Evolutionary conservation across 2,888 invertebrate species (phyloP).

Genomic region (Metacarcinus magister): DNA sequence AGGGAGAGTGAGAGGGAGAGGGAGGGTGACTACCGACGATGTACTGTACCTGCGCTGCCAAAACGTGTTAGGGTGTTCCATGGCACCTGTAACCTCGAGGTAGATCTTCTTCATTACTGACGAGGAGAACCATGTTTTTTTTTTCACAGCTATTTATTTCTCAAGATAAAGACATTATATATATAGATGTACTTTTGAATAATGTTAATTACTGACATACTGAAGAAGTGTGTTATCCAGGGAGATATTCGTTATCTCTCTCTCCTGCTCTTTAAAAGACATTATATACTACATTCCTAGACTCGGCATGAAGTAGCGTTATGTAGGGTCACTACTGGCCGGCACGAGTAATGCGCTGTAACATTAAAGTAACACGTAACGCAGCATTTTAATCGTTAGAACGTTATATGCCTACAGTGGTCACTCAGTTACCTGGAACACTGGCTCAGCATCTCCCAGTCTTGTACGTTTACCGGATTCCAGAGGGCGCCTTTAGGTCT

Average conservation of each 20-base stretch:
- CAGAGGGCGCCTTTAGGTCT: neutral
- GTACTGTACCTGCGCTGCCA: slow-evolving; percentile 4
- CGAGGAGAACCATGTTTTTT: slow-evolving; percentile 12
- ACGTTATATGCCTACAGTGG: neutral
- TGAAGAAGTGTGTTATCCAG: neutral
- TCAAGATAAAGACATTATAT: neutral
- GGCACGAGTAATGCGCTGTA: neutral
- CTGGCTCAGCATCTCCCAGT: neutral
- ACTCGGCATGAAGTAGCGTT: slow-evolving; percentile 19
- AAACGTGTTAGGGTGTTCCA: neutral
- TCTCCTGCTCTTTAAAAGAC: neutral
- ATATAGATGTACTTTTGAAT: neutral
- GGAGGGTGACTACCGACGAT: neutral
- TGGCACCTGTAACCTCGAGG: neutral
- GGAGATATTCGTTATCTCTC: neutral
- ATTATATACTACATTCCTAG: neutral
- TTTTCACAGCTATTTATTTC: neutral
- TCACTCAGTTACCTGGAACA: neutral
- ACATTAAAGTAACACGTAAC: neutral
- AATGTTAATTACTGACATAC: neutral
- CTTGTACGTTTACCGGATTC: neutral
- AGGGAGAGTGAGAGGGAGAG: neutral
- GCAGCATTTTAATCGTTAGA: neutral
- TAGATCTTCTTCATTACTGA: neutral
- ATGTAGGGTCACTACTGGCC: slow-evolving; percentile 8